Base-by-base conservation (phyloP, 2,888 invertebrate genomes). In the Stictocephala bisonia region DNA sequence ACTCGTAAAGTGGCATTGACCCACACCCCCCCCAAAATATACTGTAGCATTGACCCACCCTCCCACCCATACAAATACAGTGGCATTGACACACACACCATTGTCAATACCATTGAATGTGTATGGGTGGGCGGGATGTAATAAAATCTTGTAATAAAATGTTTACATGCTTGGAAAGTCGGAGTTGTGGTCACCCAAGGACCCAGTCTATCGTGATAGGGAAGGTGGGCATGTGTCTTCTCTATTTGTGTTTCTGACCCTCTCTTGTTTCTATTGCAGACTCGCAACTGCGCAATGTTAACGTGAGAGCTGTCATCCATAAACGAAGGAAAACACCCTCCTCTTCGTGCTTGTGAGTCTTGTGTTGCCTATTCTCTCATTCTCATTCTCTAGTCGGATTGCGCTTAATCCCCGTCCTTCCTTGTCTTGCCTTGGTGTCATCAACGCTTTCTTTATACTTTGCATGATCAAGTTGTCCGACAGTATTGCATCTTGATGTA, bases 211-310 rank as follows among this genome's bases (percentile, higher is more conserved):
- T 31, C 60, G 40, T 60, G 60, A 35, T 60, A 60, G 60, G 60
- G 44, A 41, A 27, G 70, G 53, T 27, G 26, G 41, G 71, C 56
- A 51, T 58, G 58, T 71, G 26, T 40, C 50, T 64, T 64, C 40
- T 51, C 31, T 68, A 20, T 68, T 27, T 60, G 13, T 64, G 64
- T 64, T 64, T 70, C 68, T 86, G 86, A 86, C 86, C 84, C 85
- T 86, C 85, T 88, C 85, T 88, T 89, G 88, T 89, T 89, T 88
- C 88, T 88, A 89, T 90, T 90, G 88, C 90, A 90, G 90, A 90
- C 89, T 89, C 88, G 88, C 89, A 89, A 88, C 89, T 88, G 89
- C 89, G 89, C 88, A 89, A 89, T 89, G 89, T 89, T 88, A 89
- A 89, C 88, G 88, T 88, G 88, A 89, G 89, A 88, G 89, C 88